phyloP scores from a whole-genome alignment of 2,888 invertebrate species.

The Cataglyphis livida region DNA sequence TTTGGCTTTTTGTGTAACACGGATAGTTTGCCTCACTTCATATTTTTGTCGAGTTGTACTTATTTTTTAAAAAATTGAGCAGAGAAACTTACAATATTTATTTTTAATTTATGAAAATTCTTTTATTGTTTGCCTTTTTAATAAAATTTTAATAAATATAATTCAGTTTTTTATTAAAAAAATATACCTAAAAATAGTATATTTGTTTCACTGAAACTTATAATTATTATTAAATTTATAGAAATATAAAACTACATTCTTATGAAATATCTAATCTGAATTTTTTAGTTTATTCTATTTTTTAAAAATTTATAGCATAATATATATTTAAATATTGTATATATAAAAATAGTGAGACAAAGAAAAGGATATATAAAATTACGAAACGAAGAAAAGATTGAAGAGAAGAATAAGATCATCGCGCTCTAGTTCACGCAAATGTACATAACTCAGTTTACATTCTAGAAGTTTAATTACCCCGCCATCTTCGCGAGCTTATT shows the following conservation, averaged over 20 bases:
- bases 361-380: background rate
- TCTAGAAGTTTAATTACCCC: constrained; percentile 70
- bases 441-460: constrained; percentile 34
- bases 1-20: background rate
- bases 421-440: constrained; percentile 55
- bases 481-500: constrained; percentile 66
- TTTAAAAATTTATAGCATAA: background rate
- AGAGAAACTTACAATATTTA: background rate
- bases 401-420: background rate
- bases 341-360: background rate
- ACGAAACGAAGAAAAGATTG: background rate
- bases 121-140: background rate
- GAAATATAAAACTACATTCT: background rate
- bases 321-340: background rate
- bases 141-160: background rate
- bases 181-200: background rate
- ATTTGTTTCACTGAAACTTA: background rate
- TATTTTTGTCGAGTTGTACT: background rate
- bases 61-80: background rate
- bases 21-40: background rate
- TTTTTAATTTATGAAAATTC: background rate
- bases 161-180: background rate
- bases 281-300: background rate
- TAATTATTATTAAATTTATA: background rate
- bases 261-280: too few relatives aligned